Base-by-base conservation (phyloP, 2,797 vertebrate genomes). In the Siniperca undulata region DNA sequence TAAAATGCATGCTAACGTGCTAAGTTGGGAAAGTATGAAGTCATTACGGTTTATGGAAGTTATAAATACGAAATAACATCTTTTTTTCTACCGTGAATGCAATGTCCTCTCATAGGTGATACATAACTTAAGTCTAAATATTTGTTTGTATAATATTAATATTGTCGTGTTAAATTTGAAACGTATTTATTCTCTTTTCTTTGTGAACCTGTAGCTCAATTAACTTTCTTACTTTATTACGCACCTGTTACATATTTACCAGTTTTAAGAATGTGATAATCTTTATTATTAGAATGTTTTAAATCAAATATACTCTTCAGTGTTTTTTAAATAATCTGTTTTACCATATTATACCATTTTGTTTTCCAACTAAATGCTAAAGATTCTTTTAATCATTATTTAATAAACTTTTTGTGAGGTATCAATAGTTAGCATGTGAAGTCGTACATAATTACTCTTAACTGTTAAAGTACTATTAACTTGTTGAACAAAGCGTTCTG, bases 341-440 rank as follows among this genome's bases (percentile, higher is more conserved):
- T 42, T 1, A 71, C 19, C 5, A 27, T 61, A 34, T 5, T 62
- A 34, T 2, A 55, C 3, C 2, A 46, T 67, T 73, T 75, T 27
- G 48, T 61, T 53, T 30, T 38, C 12, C 24, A 56, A 27, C 27
- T 22, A 42, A 27, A 59, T 9, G 24, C 24, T 76, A 4, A n/a
- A 52, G 17, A 22, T 50, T 24, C 4, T 50, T 50, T 59, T n/a
- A 27, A 27, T 58, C 7, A 9, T 20, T 60, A 19, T 67, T 38
- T 42, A 30, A 74, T 44, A 70, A 40, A 62, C 27, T 7, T 68
- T 56, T 64, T 58, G 20, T 65, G 83, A 85, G 78, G 82, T 80
- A 84, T 84, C n/a, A 36, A 76, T 19, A 66, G 46, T 42, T 55
- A 27, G 8, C 46, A 7, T 19, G 5, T 27, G 12, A 46, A 46